Base-by-base conservation (phyloP, 2,797 vertebrate genomes). In the Siniperca undulata region DNA sequence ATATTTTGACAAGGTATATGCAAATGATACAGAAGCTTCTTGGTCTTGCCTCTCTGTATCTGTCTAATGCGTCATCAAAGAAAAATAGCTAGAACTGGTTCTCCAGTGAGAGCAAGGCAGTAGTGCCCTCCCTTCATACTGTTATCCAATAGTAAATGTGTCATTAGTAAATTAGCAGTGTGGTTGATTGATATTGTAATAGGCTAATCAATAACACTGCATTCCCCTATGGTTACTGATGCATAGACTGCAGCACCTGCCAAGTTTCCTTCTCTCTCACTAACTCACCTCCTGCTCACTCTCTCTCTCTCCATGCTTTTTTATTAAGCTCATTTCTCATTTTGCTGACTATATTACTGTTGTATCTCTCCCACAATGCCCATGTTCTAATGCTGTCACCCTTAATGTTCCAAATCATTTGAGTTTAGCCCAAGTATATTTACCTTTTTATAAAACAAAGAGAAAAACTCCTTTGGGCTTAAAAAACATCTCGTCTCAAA, bases 151-250 rank as follows among this genome's bases (percentile, higher is more conserved):
- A 68, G 74, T 87, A 85, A 89, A 92, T 44, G 65, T 89, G 89
- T 89, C 88, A 86, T 92, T 91, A 92, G 87, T 90, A 85, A 93
- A 92, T 92, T 90, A 91, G 87, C 90, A 78, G 80, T 16, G 58
- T 65, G 68, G 53, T 76, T 88, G 91, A 92, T 88, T 91, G 87
- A 92, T 91, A 83, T 74, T 83, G 69, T 88, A 86, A 88, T 74
- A 68, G 82, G 4, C 61, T 66, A 74, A 89, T 92, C 89, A 82
- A 92, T 92, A 93, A 22, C 69, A 76, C 84, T 79, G 85, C 89
- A 77, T 86, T 88, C 72, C 78, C 69, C n/a, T 78, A 53, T 70
- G 74, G 86, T 83, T 79, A 89, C 77, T 86, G 81, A 87, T 89
- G 77, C 86, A 88, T 14, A 81, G n/a, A 50, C 69, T 56, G 46